Evolutionary conservation across 1,140 invertebrate genomes (phyloP), one percentile per base, ranked within the genome.

Genomic region (Lordiphosa mommai): DNA sequence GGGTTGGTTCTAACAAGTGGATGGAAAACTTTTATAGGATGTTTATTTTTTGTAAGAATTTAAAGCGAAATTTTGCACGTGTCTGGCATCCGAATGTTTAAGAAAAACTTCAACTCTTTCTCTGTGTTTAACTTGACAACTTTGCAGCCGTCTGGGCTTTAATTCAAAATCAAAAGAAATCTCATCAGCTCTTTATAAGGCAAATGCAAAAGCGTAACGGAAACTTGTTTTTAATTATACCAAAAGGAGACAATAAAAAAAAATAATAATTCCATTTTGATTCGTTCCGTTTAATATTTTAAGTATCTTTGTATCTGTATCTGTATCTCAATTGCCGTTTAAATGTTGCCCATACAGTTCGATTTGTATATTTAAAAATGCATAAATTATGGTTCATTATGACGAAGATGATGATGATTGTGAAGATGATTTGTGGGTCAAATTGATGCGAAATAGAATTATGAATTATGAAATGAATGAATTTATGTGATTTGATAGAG

Each of bases 191-290:
- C 38, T 48, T 67, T 57, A 23, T 23, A 73, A 73, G 48, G 61
- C 37, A 56, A 56, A 48, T 43, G 44, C 50, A 49, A 51, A 69
- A 50, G 59, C 64, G 37, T 57, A 80, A 74, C 70, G 65, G 33
- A 82, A 80, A 80, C 76, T 47, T 44, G 76, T 80, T 80, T 68
- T 76, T 80, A 80, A 82, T 82, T 82, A 84, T 84, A 72, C 68
- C 63, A 44, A 43, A 41, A 10, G 4, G 20, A 5, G 4, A 23
- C 6, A 23, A 23, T 23, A 23, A 23, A 23, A 5, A 20, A 23
- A 23, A 23, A 23, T 4, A 0, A 6, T 6, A 23, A 43, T 43
- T 43, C 27, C 63, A 20, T 66, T 53, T 27, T 17, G 46, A 64
- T 65, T 41, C 67, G 69, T 68, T 64, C 44, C 65, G 77, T 59